A percentile compares a stretch with the other conserved stretches of the same genome.
These are phyloP conservation scores for Junco hyemalis DNA, from an alignment of 2,113 vertebrate genomes.

Conservation along the genomic window DNA sequence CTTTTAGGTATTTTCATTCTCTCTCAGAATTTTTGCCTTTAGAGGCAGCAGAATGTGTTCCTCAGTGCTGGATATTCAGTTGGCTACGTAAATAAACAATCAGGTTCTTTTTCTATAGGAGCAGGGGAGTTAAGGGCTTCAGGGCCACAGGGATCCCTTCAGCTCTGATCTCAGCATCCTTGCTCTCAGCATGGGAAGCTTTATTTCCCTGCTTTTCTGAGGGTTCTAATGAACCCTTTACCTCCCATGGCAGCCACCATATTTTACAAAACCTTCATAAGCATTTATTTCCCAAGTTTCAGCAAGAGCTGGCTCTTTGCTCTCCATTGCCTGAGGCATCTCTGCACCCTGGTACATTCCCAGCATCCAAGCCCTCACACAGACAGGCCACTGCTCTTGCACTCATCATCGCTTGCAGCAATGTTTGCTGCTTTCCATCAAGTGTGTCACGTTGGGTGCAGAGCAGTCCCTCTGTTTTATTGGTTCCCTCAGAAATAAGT, in stretches of 20 bases:
- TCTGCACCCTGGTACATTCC: accelerated
- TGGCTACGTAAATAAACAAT: neutral
- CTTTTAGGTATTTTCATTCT: neutral
- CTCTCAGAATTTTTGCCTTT: neutral
- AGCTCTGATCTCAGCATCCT: neutral
- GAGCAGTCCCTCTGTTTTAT: neutral
- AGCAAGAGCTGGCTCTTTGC: accelerated
- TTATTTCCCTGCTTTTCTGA: neutral
- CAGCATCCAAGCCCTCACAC: neutral
- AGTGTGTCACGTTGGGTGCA: accelerated
- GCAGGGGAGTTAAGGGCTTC: accelerated
- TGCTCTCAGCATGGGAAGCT: neutral
- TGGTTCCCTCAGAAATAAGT: neutral
- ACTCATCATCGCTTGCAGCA: neutral
- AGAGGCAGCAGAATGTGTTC: neutral
- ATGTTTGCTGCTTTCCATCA: neutral
- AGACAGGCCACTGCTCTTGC: neutral
- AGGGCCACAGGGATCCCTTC: neutral
- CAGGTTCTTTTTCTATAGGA: too few species aligned
- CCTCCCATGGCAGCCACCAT: neutral
- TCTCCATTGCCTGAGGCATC: neutral
- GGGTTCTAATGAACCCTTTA: neutral
- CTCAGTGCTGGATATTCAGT: neutral
- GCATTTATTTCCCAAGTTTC: neutral
- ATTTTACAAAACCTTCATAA: neutral